Conservation (phyloP, 2,888 invertebrate species). For the Digitonthophagus gazella region DNA sequence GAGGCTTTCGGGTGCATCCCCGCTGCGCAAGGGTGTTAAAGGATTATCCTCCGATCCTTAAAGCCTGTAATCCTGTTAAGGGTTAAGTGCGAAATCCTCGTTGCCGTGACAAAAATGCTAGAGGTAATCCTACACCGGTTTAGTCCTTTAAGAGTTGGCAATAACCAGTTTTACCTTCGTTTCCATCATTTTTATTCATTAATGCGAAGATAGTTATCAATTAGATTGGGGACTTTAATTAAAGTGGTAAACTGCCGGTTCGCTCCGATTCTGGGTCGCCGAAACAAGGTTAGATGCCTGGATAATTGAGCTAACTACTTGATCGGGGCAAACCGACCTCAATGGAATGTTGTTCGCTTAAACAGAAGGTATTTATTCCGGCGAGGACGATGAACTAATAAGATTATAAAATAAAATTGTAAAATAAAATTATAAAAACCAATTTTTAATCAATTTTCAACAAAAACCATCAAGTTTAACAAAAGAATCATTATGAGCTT, state of each 20-base stretch:
- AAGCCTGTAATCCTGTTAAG: neutral
- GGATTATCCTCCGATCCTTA: neutral
- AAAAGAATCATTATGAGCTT: no score
- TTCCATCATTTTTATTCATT: no score
- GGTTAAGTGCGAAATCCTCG: neutral
- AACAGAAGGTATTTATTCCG: neutral
- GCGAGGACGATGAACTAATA: neutral
- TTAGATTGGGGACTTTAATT: neutral
- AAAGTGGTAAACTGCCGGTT: neutral
- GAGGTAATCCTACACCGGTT: neutral
- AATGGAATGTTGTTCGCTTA: neutral
- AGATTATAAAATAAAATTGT: no score
- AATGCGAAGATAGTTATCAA: neutral
- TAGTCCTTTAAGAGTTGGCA: neutral
- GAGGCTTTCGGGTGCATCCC: neutral
- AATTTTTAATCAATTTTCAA: no score
- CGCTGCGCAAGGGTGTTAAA: neutral
- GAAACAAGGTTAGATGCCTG: neutral
- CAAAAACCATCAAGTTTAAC: no score
- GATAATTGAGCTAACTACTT: neutral
- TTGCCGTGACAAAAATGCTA: neutral
- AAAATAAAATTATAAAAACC: no score
- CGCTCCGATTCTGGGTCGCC: neutral
- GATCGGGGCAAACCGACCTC: neutral
- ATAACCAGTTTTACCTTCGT: no score